Evolutionary conservation across 2,113 vertebrate genomes (phyloP).

Genomic region (Petrocephalus microphthalmus): DNA sequence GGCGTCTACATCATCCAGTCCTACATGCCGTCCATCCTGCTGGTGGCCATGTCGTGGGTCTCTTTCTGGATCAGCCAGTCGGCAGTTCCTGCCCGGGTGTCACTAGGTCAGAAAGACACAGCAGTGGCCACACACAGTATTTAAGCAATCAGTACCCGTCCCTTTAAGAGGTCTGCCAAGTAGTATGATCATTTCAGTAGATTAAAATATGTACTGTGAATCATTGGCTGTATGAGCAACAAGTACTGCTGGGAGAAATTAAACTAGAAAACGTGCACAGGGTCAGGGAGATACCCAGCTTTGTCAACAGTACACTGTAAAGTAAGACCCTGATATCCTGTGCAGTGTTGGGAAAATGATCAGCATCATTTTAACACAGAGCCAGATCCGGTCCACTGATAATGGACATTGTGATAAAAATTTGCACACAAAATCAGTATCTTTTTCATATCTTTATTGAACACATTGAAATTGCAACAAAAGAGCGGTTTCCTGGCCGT

Average conservation of each 20-base stretch:
- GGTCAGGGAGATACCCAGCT: neutral
- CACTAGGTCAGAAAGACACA: constrained; percentile 66
- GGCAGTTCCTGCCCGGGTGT: constrained; percentile 89
- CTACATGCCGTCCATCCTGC: constrained; percentile 87
- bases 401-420: neutral
- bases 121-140: neutral
- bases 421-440: neutral
- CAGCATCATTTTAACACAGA: neutral
- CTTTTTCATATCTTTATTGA: neutral
- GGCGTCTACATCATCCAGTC: constrained; percentile 98
- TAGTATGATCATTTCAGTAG: neutral
- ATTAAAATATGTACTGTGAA: neutral
- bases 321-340: neutral
- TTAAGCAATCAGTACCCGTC: neutral
- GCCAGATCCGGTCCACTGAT: neutral
- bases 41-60: constrained; percentile 98
- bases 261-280: neutral
- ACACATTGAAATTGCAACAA: neutral
- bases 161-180: neutral
- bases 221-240: neutral
- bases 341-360: neutral
- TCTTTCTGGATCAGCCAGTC: constrained; percentile 99
- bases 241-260: neutral
- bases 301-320: neutral
- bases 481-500: neutral